Evolutionary conservation across 2,888 invertebrate genomes (phyloP), one percentile per base, ranked within the genome.

Genomic region (Ectobius pallidus): DNA sequence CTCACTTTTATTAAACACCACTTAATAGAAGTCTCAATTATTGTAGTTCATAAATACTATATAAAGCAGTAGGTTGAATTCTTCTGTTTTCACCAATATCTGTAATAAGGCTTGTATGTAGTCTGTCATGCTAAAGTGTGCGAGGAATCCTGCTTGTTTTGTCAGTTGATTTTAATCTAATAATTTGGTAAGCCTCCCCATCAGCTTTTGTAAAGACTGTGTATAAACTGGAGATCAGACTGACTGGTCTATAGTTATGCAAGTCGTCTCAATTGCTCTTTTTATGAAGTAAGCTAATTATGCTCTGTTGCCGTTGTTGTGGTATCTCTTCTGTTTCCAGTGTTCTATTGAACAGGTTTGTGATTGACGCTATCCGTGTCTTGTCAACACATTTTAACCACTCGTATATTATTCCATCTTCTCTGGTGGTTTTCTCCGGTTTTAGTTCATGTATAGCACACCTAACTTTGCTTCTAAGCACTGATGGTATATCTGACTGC

Each of bases 251-350:
- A n/a, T n/a, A n/a, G n/a, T n/a, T n/a, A n/a, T n/a, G n/a, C n/a
- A n/a, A n/a, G n/a, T n/a, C n/a, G n/a, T n/a, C n/a, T n/a, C 20
- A 2, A 22, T 52, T 52, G 52, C 11, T 9, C 52, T 11, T 52
- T 52, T 52, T 52, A 52, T 52, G 11, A 6, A 52, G 52, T 20
- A 52, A 52, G 9, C n/a, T 52, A 22, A 52, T 52, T 6, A 2
- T 52, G 52, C 52, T 52, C 20, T 52, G 52, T 52, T 52, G 52
- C 52, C 52, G 22, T 20, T 52, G 52, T 18, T 52, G 52, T 9
- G 20, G 52, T 3, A 52, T 11, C 6, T 20, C 9, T 52, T 52
- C 52, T 52, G 52, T 52, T 3, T 52, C 52, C 20, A 52, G 52
- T 52, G 22, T 52, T 52, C 52, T 9, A 3, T 52, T 52, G 52